phyloP scores from a whole-genome alignment of 2,888 invertebrate genomes.

The Physocephala rufipes region DNA sequence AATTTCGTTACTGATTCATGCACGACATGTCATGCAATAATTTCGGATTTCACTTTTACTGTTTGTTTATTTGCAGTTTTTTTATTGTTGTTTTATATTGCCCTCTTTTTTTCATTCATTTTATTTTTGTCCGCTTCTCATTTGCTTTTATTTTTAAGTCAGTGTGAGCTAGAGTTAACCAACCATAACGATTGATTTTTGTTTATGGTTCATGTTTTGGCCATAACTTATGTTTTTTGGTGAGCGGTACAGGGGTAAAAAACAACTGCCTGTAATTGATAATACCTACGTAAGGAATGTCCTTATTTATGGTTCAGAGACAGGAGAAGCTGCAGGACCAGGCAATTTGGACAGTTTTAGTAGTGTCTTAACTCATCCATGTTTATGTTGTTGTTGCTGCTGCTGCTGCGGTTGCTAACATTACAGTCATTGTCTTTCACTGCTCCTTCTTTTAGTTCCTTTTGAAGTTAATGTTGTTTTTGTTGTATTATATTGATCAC shows the following conservation, averaged over 20 bases:
- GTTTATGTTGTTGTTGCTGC: background rate
- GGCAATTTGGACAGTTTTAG: conserved; percentile 24
- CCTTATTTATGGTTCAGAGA: conserved; percentile 14
- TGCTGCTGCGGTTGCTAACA: background rate
- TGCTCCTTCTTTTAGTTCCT: background rate
- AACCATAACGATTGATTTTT: conserved; percentile 34
- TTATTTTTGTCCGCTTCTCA: conserved; percentile 28
- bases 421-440: too few relatives aligned
- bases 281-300: conserved; percentile 30
- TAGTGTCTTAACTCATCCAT: conserved; percentile 4
- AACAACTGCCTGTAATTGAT: conserved; percentile 30
- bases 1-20: too few relatives aligned
- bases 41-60: background rate
- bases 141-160: conserved; percentile 32
- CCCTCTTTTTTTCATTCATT: conserved; percentile 17
- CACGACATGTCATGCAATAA: background rate
- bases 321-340: conserved; percentile 5
- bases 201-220: conserved; percentile 22
- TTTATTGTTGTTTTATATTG: conserved; percentile 25
- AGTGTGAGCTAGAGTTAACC: conserved; percentile 33
- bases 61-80: conserved; percentile 13
- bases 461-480: background rate
- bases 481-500: conserved; percentile 2
- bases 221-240: background rate
- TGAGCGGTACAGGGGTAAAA: background rate